A percentile compares a stretch with the other conserved stretches of the same genome.
Evolutionary conservation across 2,888 invertebrate species (phyloP).

Genomic region (Aleiodes alternator): DNA sequence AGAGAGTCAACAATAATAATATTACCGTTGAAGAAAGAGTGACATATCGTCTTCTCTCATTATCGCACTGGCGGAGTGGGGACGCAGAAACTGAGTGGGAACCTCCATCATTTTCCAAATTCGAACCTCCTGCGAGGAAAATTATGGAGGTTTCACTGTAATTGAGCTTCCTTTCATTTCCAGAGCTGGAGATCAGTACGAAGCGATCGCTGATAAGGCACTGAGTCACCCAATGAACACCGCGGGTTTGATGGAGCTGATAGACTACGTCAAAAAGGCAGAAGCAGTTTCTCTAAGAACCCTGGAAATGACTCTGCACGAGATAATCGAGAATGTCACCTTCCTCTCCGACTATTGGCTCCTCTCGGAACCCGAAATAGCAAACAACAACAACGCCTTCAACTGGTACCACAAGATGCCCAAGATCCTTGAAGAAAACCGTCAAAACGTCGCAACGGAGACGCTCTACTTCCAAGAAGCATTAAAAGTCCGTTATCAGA

Average conservation of each 20-base stretch:
- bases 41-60: too few species aligned
- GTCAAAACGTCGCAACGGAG: constrained; percentile 86
- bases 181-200: constrained; percentile 90
- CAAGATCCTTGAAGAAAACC: constrained; percentile 88
- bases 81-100: too few species aligned
- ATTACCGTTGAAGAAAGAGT: too few species aligned
- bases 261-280: constrained; percentile 85
- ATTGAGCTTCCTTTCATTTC: constrained; percentile 41
- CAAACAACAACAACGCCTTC: constrained; percentile 89
- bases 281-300: constrained; percentile 83
- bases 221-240: constrained; percentile 89
- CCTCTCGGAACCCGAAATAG: constrained; percentile 89
- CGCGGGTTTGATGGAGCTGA: constrained; percentile 89
- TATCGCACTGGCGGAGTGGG: too few species aligned
- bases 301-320: constrained; percentile 86
- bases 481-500: constrained; percentile 85
- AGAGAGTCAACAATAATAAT: too few species aligned
- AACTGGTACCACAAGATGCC: constrained; percentile 91
- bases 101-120: too few species aligned
- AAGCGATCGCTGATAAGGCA: constrained; percentile 85
- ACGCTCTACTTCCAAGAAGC: constrained; percentile 89
- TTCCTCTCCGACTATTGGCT: constrained; percentile 90
- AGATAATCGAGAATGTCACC: constrained; percentile 83
- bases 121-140: too few species aligned
- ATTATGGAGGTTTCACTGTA: too few species aligned